A percentile compares a stretch with the other conserved stretches of the same genome.
Conservation (phyloP, 2,797 vertebrate genomes). For the Thaleichthys pacificus region DNA sequence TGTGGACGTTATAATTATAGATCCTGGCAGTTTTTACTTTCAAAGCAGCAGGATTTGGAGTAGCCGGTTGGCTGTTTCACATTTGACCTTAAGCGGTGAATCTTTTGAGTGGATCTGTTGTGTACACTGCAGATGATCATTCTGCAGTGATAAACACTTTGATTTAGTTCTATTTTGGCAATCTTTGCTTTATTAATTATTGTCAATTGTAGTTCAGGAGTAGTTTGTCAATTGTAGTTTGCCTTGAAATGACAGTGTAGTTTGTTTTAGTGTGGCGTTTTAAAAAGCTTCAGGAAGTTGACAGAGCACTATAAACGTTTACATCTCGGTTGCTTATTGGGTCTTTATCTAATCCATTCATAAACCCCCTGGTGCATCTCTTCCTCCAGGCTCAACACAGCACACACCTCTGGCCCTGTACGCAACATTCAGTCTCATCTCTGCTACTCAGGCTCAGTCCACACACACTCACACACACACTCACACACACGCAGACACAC, state of each 20-base stretch:
- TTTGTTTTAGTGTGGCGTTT: slow-evolving; percentile 5
- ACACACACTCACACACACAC: background rate
- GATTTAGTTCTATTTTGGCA: background rate
- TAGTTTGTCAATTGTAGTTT: background rate
- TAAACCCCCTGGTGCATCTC: background rate
- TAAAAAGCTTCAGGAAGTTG: slow-evolving; percentile 9
- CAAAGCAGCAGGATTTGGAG: no score
- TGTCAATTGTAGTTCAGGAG: background rate
- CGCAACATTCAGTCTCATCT: background rate
- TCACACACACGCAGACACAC: no score
- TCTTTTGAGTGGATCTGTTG: background rate
- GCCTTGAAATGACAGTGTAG: slow-evolving; percentile 10
- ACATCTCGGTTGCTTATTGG: no score
- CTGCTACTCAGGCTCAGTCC: no score
- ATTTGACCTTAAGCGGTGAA: background rate
- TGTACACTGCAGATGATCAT: no score
- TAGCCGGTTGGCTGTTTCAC: no score
- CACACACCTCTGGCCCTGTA: background rate
- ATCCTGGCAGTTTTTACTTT: background rate
- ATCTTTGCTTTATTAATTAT: background rate
- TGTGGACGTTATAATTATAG: slow-evolving; percentile 15
- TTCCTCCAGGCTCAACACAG: background rate
- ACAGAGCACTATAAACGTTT: no score
- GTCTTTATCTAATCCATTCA: no score
- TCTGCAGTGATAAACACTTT: background rate